These are phyloP conservation scores for Lepidurus apus DNA, from an alignment of 1,140 invertebrate species.

Conservation along the genomic window DNA sequence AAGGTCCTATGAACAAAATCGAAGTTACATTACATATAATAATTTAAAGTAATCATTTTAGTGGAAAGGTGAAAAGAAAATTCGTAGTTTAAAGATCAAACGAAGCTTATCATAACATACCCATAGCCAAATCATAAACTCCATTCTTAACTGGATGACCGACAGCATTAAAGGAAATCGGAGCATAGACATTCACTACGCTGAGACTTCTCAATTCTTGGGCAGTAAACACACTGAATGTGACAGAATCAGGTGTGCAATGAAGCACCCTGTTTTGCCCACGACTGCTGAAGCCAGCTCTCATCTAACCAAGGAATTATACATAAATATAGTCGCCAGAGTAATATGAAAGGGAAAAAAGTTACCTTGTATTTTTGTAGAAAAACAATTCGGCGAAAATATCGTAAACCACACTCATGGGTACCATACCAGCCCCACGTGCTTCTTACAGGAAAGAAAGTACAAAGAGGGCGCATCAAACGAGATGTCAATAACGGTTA, in stretches of 20 bases:
- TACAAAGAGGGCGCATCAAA: too few relatives aligned
- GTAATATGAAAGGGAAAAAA: too few relatives aligned
- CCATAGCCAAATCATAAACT: slow-evolving; percentile 75
- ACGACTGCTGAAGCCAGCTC: neutral
- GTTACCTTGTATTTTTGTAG: too few relatives aligned
- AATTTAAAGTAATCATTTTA: neutral
- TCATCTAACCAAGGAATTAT: neutral
- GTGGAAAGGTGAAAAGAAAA: neutral
- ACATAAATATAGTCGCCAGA: neutral
- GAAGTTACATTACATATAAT: neutral
- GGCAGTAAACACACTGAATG: slow-evolving; percentile 64
- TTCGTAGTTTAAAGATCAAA: neutral
- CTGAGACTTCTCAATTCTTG: slow-evolving; percentile 83
- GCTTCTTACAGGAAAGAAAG: too few relatives aligned
- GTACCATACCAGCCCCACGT: too few relatives aligned
- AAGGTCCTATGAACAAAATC: slow-evolving; percentile 50
- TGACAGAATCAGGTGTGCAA: slow-evolving; percentile 35
- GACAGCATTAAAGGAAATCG: slow-evolving; percentile 75
- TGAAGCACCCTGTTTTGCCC: slow-evolving; percentile 35
- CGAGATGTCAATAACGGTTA: too few relatives aligned
- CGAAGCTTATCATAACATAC: slow-evolving; percentile 46
- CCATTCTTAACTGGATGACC: slow-evolving; percentile 76
- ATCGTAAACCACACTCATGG: too few relatives aligned
- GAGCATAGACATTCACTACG: slow-evolving; percentile 76
- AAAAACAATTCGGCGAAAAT: too few relatives aligned